Percentiles rank a stretch among this genome's conserved stretches.
These are phyloP conservation scores for Trialeurodes vaporariorum DNA, from an alignment of 1,140 invertebrate genomes.

Conservation along the genomic window DNA sequence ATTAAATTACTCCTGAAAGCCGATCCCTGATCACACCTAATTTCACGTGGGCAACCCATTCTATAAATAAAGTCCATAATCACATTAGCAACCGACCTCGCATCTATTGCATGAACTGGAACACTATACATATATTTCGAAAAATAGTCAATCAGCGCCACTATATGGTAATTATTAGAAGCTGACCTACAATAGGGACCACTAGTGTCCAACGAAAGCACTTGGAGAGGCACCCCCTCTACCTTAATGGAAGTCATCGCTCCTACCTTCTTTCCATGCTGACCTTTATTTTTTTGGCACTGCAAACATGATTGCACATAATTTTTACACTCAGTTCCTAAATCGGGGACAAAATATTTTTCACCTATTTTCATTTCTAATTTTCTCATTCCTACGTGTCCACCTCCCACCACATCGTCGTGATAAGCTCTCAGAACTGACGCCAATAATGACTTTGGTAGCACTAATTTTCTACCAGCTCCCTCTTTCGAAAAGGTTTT, in stretches of 20 bases:
- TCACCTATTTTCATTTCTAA: not conserved
- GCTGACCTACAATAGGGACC: not conserved
- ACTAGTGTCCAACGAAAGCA: not conserved
- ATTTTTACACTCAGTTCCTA: not conserved
- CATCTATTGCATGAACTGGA: not conserved
- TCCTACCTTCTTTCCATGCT: not conserved
- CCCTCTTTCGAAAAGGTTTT: not conserved
- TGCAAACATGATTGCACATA: not conserved
- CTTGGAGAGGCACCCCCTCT: not conserved
- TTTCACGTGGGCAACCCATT: not conserved
- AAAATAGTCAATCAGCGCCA: not conserved
- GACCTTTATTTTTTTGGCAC: not conserved
- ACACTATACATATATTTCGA: not conserved
- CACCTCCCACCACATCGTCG: not conserved
- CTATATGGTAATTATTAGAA: not conserved
- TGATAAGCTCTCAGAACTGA: not conserved
- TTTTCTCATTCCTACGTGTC: not conserved
- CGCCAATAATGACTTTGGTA: not conserved
- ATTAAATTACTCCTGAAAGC: not conserved
- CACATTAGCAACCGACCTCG: not conserved
- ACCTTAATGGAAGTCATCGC: not conserved
- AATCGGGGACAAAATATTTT: not conserved
- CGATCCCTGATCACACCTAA: not conserved
- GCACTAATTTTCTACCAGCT: not conserved
- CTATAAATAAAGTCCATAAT: not conserved